Base-by-base conservation (phyloP, 2,888 invertebrate genomes). In the Harpalus rubripes region DNA sequence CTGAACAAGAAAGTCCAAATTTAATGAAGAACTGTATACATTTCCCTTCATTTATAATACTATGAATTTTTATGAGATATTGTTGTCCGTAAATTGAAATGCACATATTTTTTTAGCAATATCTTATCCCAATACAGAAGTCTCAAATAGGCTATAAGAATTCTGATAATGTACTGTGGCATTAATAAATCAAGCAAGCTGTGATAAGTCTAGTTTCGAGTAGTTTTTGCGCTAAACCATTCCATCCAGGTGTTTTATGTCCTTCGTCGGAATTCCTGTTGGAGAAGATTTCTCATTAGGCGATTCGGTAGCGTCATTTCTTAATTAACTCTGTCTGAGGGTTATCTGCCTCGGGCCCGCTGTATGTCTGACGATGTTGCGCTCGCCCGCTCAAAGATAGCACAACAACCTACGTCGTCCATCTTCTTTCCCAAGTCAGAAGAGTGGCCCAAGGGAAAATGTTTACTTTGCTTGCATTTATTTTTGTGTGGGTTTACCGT, bases 261-360 rank as follows among this genome's bases (percentile, higher is more conserved):
- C 61, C 63, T 59, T 63, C 63, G 80, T 81, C 41, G 41, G 80
- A 61, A 81, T 81, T 63, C 41, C 63, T 81, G 22, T 39, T 39
- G 39, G 15, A 63, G 63, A n/a, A 68, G 44, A 74, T 44, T 74
- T 74, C 72, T 90, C 90, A 90, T 90, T 90, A 90, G 88, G 89
- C 89, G 89, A 76, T 89, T 88, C 90, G 89, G 90, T 90, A 90
- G 90, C 90, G 89, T 90, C 90, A 90, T 90, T 90, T 90, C 90
- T 90, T 90, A 90, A 90, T 90, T 90, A 90, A 90, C 90, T 89
- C 90, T 90, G 90, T 89, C 89, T 89, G 90, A 90, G 89, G 90
- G 90, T 89, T 90, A 90, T 90, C 90, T 87, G 87, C 87, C 68
- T 86, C 88, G 89, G 89, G 88, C 39, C 65, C 88, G 89, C 89